These are phyloP conservation scores for Teleogryllus oceanicus DNA, from an alignment of 2,888 invertebrate species.

Conservation along the genomic window DNA sequence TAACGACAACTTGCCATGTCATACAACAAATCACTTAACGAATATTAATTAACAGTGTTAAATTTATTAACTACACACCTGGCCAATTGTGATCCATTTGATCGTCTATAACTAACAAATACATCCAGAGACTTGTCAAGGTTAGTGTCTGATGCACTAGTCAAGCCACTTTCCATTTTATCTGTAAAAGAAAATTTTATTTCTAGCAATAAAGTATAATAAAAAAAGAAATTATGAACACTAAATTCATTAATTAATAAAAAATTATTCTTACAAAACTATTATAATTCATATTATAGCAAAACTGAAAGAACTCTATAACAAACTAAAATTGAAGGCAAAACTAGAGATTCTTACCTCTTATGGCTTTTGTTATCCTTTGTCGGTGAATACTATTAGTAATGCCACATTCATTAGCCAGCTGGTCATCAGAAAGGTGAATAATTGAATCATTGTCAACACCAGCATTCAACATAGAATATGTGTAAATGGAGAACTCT, in stretches of 20 bases:
- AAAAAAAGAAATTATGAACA: too few relatives aligned
- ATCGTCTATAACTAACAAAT: slow-evolving; percentile 95
- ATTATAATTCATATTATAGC: too few relatives aligned
- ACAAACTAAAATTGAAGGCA: too few relatives aligned
- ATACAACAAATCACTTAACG: slow-evolving; percentile 19
- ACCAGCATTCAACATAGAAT: slow-evolving; percentile 92
- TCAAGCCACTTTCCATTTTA: slow-evolving; percentile 60
- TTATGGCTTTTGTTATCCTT: slow-evolving; percentile 83
- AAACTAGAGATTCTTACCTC: slow-evolving; percentile 51
- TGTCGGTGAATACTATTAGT: slow-evolving; percentile 91
- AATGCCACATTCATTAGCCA: slow-evolving; percentile 86
- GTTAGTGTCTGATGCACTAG: slow-evolving; percentile 68
- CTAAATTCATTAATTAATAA: too few relatives aligned
- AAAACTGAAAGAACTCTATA: too few relatives aligned
- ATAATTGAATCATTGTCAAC: slow-evolving; percentile 87
- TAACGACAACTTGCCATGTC: background rate
- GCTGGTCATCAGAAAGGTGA: slow-evolving; percentile 82
- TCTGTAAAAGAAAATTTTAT: background rate
- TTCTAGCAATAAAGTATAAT: background rate
- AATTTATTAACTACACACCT: slow-evolving; percentile 46
- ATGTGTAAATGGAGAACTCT: slow-evolving; percentile 94
- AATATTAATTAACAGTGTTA: background rate
- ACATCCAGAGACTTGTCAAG: slow-evolving; percentile 91
- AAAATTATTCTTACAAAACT: too few relatives aligned
- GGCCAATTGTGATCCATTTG: slow-evolving; percentile 95